Base-by-base conservation (phyloP, 2,888 invertebrate species). In the Aspidiotus rigidus region DNA sequence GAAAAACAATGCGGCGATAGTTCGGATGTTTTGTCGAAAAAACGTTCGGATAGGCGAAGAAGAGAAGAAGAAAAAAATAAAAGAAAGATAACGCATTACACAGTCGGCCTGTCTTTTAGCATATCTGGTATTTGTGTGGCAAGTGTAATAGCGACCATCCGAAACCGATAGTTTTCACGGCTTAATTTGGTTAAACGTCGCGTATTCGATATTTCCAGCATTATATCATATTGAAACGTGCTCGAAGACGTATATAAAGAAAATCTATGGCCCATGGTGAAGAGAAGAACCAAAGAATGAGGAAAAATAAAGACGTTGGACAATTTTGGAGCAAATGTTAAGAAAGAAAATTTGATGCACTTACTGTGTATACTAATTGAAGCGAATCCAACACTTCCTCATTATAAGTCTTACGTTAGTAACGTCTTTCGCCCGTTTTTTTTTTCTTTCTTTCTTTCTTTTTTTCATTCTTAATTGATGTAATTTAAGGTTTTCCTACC, bases 91-190 rank as follows among this genome's bases (percentile, higher is more conserved):
- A 49, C 57, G 10, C 40, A 39, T 55, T 56, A 39, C 56, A 66
- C 42, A 66, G 57, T 40, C 41, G 54, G 8, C 39, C 42, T 49
- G 41, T 64, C 57, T 66, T 59, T 66, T 66, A 56, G 66, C 66
- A 66, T 57, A 66, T 57, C 66, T 66, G 42, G 56, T 57, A 28
- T 28, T 28, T 28, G 28, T 28, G 28, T 28, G 28, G 57, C 66
- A 49, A 41, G 40, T 16, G 40, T 28, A 54, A 40, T 66, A 59
- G 28, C 59, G 41, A 66, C 56, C 66, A 66, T 66, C 66, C 66
- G 66, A 66, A 66, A 66, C 66, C 57, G 41, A 66, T 59, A 66
- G 66, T 66, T 66, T 59, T 66, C 66, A 66, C 66, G 66, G 49
- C 17, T 66, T 66, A 66, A 66, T 66, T 42, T 49, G 59, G 44